Conservation (phyloP, 2,888 invertebrate species). For the Unio pictorum region DNA sequence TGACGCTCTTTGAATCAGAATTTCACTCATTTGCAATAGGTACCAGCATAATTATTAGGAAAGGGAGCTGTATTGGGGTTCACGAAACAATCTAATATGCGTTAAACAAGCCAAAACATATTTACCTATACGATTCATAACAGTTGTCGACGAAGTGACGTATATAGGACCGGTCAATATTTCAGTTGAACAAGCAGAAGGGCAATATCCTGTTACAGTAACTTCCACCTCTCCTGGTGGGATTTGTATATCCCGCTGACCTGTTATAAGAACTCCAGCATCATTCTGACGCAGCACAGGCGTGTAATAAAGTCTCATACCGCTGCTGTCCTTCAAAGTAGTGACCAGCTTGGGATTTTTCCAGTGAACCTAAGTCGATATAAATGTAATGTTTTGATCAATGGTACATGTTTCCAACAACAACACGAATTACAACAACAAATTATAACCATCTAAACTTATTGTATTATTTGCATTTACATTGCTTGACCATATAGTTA, state of each 20-base stretch:
- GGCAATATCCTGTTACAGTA: too few relatives aligned
- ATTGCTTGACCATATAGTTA: too few relatives aligned
- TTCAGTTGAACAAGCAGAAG: slow-evolving; percentile 14
- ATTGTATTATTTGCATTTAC: too few relatives aligned
- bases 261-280: slow-evolving; percentile 6
- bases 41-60: too few relatives aligned
- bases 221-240: neutral
- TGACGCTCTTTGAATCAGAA: too few relatives aligned
- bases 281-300: neutral
- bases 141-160: slow-evolving; percentile 19
- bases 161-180: slow-evolving; percentile 19
- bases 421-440: too few relatives aligned
- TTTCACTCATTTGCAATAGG: too few relatives aligned
- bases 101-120: slow-evolving; percentile 1
- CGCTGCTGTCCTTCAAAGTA: slow-evolving; percentile 2
- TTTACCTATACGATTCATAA: slow-evolving; percentile 35
- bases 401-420: too few relatives aligned
- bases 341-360: neutral
- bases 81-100: too few relatives aligned
- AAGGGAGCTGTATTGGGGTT: too few relatives aligned
- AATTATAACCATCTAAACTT: too few relatives aligned
- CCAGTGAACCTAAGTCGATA: slow-evolving; percentile 5
- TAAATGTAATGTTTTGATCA: too few relatives aligned
- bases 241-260: slow-evolving; percentile 3
- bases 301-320: slow-evolving; percentile 6